Evolutionary conservation across 2,797 vertebrate species (phyloP), one percentile per base, ranked within the genome.

Genomic region (Cuniculus paca): DNA sequence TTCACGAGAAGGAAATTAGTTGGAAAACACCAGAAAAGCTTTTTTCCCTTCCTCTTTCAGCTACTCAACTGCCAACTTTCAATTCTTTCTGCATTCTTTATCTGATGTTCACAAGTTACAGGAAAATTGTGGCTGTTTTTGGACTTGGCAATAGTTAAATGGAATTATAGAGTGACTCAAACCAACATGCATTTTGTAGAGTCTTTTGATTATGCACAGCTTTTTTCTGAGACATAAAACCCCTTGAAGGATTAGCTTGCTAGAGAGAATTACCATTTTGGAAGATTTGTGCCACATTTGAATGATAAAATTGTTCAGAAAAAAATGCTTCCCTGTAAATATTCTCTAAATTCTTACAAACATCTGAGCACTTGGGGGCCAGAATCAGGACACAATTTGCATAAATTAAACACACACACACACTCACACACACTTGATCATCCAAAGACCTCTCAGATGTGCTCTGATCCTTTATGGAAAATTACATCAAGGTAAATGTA

Each of bases 101-200:
- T 98, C 97, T 97, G 97, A 98, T 98, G 83, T 98, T 54, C 91
- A 83, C 90, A 96, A 98, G 96, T 87, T 39, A 95, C 88, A 93
- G 95, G 96, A 83, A 92, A 7, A 91, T 20, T 54, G 0, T 5
- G 2, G 90, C 63, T 96, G 94, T 96, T 98, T 97, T 96, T 96
- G 97, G 91, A 98, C 95, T 95, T 97, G 97, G 97, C 95, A 98
- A 89, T 82, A 98, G 96, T 98, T 97, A 98, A 98, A 98, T 92
- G 91, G 94, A 98, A 98, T n/a, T 81, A 95, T 61, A 97, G 68
- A 90, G 68, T 87, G 96, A 95, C 0, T 28, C 65, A 81, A 88
- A 95, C 0, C 6, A 75, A 77, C 85, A 81, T 79, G 88, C 60
- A 96, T 97, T 96, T 95, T 96, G 75, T 92, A 79, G 34, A 88